Evolutionary conservation across 2,113 vertebrate species (phyloP).

Genomic region (Lagenorhynchus albirostris): DNA sequence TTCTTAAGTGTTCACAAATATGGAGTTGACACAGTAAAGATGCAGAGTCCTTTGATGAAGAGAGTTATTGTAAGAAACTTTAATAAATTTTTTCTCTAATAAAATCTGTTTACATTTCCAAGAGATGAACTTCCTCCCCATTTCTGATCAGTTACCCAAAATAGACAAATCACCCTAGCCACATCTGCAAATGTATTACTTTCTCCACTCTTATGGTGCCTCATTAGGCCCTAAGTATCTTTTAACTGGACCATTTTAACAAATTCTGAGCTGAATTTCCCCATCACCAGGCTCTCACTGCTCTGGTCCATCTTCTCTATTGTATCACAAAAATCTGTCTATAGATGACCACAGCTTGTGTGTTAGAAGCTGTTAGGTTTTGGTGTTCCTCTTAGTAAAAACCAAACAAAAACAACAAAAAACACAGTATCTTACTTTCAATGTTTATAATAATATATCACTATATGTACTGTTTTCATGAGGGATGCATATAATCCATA

Average conservation of each 20-base stretch:
- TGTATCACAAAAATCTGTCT: background rate
- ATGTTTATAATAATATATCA: background rate
- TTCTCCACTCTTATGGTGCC: background rate
- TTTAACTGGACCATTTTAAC: background rate
- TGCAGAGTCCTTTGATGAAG: background rate
- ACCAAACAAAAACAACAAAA: background rate
- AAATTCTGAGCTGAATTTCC: background rate
- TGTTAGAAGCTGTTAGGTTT: background rate
- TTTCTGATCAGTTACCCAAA: background rate
- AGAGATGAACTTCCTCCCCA: background rate
- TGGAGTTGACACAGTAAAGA: background rate
- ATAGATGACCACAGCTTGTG: background rate
- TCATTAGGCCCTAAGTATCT: background rate
- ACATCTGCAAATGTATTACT: background rate
- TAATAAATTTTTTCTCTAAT: background rate
- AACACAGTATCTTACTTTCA: background rate
- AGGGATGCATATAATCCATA: background rate
- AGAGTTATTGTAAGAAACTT: background rate
- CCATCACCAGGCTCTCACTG: background rate
- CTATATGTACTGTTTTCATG: background rate
- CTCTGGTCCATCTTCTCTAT: background rate
- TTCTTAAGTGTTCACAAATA: background rate
- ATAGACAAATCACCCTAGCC: background rate
- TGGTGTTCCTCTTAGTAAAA: background rate
- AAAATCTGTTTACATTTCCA: background rate